Percentiles rank a stretch among this genome's conserved stretches.
phyloP scores from a whole-genome alignment of 1,140 invertebrate species.

The Ostrea denselamellosa region DNA sequence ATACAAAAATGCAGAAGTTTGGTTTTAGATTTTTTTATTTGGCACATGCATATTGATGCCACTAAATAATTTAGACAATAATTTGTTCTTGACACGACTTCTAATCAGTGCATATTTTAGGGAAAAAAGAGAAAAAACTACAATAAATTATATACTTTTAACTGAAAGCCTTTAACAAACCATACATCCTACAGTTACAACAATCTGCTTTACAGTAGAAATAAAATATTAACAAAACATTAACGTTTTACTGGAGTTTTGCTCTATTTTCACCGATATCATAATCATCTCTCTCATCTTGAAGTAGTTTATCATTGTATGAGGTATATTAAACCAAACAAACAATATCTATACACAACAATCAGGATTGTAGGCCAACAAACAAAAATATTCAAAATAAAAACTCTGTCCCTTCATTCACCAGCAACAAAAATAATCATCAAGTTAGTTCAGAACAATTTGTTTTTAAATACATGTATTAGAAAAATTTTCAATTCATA shows the following conservation, averaged over 20 bases:
- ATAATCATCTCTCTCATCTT: background rate
- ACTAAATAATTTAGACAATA: slow-evolving; percentile 38
- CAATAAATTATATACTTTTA: slow-evolving; percentile 37
- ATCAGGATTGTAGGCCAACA: slow-evolving; percentile 34
- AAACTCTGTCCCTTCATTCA: slow-evolving; percentile 34
- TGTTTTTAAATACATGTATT: background rate
- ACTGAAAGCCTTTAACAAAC: slow-evolving; percentile 37
- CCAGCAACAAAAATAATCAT: slow-evolving; percentile 37
- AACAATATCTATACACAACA: slow-evolving; percentile 40
- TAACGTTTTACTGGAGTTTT: slow-evolving; percentile 17
- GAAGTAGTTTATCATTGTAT: slow-evolving; percentile 21
- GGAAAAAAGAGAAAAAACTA: slow-evolving; percentile 30
- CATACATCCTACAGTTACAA: slow-evolving; percentile 30
- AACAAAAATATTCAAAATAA: slow-evolving; percentile 36
- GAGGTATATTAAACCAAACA: slow-evolving; percentile 34
- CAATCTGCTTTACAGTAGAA: slow-evolving; percentile 38
- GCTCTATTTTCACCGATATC: slow-evolving; percentile 5
- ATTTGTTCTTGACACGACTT: slow-evolving; percentile 18
- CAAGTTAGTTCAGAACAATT: slow-evolving; percentile 2
- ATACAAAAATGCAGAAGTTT: slow-evolving; percentile 20
- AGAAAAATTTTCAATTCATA: slow-evolving; percentile 25
- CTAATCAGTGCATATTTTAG: slow-evolving; percentile 25
- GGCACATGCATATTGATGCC: slow-evolving; percentile 38
- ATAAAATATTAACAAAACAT: slow-evolving; percentile 40
- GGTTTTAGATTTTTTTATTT: slow-evolving; percentile 28